These are phyloP conservation scores for Rhinichthys osculus DNA, from an alignment of 2,797 vertebrate species.

Conservation along the genomic window DNA sequence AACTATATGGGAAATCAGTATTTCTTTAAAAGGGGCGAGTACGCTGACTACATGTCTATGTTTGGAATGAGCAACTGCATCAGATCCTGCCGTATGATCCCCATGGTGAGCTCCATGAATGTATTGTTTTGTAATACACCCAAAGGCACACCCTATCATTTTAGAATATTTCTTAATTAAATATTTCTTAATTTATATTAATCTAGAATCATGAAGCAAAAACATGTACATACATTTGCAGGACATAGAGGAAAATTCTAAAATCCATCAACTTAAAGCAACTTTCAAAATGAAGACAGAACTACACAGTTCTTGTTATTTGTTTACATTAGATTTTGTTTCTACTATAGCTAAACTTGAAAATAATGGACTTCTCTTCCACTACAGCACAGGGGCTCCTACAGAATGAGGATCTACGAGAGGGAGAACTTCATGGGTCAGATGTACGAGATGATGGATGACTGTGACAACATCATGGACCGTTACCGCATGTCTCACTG, in stretches of 20 bases:
- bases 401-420: slow-evolving; percentile 48
- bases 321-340: neutral
- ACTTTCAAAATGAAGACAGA: neutral
- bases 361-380: neutral
- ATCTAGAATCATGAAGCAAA: neutral
- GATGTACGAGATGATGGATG: slow-evolving; percentile 53
- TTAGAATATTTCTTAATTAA: neutral
- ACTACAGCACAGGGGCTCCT: slow-evolving; percentile 68
- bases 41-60: slow-evolving; percentile 59
- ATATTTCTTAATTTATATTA: neutral
- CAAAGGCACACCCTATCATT: neutral
- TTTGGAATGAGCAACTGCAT: slow-evolving; percentile 50
- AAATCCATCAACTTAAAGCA: neutral
- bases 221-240: neutral
- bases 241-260: neutral
- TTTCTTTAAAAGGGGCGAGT: slow-evolving; percentile 57
- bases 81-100: slow-evolving; percentile 53
- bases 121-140: neutral
- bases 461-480: slow-evolving; percentile 51
- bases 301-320: neutral
- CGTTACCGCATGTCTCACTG: slow-evolving; percentile 43
- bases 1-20: slow-evolving; percentile 61
- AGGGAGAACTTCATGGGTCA: slow-evolving; percentile 17
- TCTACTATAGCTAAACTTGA: neutral
- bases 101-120: slow-evolving; percentile 28